These are phyloP conservation scores for Aspidoscelis tigris DNA, from an alignment of 2,113 vertebrate genomes.

Conservation along the genomic window DNA sequence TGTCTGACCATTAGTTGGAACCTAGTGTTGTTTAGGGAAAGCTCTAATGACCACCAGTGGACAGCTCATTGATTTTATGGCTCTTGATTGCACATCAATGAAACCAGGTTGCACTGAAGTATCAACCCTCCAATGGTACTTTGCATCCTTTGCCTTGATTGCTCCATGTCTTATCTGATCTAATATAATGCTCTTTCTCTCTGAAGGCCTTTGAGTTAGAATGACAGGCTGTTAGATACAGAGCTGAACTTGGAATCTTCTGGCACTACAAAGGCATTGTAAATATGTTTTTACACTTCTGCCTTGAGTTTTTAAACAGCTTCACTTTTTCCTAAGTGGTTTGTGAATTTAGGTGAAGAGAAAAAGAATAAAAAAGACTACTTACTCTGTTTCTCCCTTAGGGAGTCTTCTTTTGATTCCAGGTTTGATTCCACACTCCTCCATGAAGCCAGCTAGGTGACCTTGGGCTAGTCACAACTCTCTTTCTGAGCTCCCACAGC, in stretches of 20 bases:
- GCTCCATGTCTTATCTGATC: not conserved
- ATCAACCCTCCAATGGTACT: not conserved
- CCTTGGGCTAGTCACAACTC: too few relatives aligned
- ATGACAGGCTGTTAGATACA: not conserved
- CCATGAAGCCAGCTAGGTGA: too few relatives aligned
- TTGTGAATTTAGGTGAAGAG: too few relatives aligned
- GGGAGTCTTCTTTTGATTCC: too few relatives aligned
- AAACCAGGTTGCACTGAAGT: not conserved
- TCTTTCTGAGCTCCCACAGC: too few relatives aligned
- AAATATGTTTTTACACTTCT: not conserved
- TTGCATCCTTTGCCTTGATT: not conserved
- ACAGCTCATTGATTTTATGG: constrained; percentile 28
- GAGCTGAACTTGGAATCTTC: not conserved
- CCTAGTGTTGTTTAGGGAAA: constrained; percentile 1
- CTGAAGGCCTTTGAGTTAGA: not conserved
- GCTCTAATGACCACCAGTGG: constrained; percentile 17
- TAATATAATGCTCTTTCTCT: not conserved
- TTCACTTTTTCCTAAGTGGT: too few relatives aligned
- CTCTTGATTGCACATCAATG: not conserved
- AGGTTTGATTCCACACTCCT: too few relatives aligned
- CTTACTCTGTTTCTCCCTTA: too few relatives aligned
- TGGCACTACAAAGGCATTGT: not conserved
- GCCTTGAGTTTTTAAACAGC: too few relatives aligned
- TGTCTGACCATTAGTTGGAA: constrained; percentile 3
- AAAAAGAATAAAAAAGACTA: too few relatives aligned